Percentiles rank a stretch among this genome's conserved stretches.
phyloP scores from a whole-genome alignment of 2,797 vertebrate genomes.

The Microctenopoma steveboyesi region DNA sequence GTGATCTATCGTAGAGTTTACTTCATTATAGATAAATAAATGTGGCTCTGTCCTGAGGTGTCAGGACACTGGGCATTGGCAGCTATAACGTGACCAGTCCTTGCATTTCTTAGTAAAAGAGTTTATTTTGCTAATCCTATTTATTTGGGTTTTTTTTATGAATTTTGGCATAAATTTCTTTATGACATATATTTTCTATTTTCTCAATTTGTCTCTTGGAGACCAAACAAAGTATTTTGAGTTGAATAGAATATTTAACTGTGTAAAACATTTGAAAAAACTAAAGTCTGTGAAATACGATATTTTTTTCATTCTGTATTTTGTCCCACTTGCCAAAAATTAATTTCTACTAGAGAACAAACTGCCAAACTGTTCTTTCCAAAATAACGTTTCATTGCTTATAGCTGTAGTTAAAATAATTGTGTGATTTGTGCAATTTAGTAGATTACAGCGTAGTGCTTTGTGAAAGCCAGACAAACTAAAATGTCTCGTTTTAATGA shows the following conservation, averaged over 20 bases:
- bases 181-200: no score
- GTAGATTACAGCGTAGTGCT: conserved; percentile 1
- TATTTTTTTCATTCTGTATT: neutral
- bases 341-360: conserved; percentile 19
- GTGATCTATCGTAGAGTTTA: neutral
- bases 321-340: neutral
- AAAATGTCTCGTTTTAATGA: conserved; percentile 40
- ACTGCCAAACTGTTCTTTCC: neutral
- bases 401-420: conserved; percentile 6
- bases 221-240: neutral
- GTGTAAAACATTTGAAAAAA: no score
- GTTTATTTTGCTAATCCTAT: neutral
- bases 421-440: conserved; percentile 15
- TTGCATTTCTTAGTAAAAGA: neutral
- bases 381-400: conserved; percentile 6
- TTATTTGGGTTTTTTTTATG: neutral
- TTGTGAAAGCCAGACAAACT: conserved; percentile 16
- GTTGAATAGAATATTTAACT: neutral
- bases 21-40: neutral
- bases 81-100: neutral
- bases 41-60: no score
- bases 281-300: neutral
- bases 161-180: neutral
- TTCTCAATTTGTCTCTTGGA: neutral
- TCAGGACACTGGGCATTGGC: neutral